phyloP scores from a whole-genome alignment of 2,888 invertebrate genomes.

The Ferrisia virgata region DNA sequence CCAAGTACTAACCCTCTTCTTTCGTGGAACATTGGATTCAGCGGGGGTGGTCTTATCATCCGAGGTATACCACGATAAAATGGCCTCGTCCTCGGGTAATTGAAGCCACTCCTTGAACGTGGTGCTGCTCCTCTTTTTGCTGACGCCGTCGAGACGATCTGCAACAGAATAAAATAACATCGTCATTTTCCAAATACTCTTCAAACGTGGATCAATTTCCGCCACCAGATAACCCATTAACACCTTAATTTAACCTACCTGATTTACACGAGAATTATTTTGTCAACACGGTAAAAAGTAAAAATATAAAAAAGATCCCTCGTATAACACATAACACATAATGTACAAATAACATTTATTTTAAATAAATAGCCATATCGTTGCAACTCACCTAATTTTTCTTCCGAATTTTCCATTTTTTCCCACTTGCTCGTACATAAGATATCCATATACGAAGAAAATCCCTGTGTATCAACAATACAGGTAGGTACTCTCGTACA shows the following conservation, averaged over 20 bases:
- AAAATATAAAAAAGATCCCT: background rate
- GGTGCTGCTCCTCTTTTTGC: slow-evolving; percentile 65
- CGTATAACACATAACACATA: background rate
- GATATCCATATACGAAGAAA: slow-evolving; percentile 44
- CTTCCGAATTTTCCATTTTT: slow-evolving; percentile 73
- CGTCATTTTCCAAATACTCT: background rate
- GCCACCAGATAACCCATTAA: background rate
- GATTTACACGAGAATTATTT: background rate
- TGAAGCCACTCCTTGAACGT: slow-evolving; percentile 93
- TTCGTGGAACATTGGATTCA: slow-evolving; percentile 51
- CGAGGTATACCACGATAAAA: slow-evolving; percentile 53
- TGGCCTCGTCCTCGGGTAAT: slow-evolving; percentile 71
- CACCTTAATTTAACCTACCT: slow-evolving; percentile 26
- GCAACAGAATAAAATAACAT: slow-evolving; percentile 54
- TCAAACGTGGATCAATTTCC: background rate
- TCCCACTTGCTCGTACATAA: slow-evolving; percentile 76
- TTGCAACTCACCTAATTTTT: slow-evolving; percentile 75
- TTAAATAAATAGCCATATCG: background rate
- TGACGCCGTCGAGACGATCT: slow-evolving; percentile 92
- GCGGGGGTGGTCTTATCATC: slow-evolving; percentile 37
- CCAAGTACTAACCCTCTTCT: slow-evolving; percentile 74
- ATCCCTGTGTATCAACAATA: slow-evolving; percentile 41
- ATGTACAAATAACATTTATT: background rate
- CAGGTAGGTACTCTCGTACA: slow-evolving; percentile 28
- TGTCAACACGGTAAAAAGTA: background rate